Evolutionary conservation across 2,113 vertebrate genomes (phyloP), one percentile per base, ranked within the genome.

Genomic region (Lethenteron camtschaticum): DNA sequence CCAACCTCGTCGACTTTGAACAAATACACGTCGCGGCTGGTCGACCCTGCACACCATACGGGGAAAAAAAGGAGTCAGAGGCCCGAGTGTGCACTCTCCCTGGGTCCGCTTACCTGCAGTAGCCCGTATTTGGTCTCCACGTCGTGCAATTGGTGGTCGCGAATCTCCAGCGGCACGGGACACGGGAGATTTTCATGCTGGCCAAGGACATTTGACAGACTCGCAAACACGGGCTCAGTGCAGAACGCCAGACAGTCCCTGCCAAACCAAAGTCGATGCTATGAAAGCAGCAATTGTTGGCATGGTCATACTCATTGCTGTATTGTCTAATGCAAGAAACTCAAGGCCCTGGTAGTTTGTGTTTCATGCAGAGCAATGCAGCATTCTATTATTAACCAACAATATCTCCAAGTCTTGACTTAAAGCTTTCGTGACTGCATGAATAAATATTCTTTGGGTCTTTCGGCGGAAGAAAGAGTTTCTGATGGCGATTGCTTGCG

Each of bases 171-270:
- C 73, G 90, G 87, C 70, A 95, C 74, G 56, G 92, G 83, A 73
- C 83, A 86, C 71, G 92, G 94, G 59, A 96, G 80, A 75, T 95
- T 94, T 75, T 96, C 92, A 85, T 87, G 94, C 73, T 81, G 87
- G 73, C 94, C 94, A 74, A 99, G 82, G 73, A 96, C 84, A 5
- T 99, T 99, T 75, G 92, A 83, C 80, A 99, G 84, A 78, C 94
- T 99, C 71, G 94, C 89, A 78, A 86, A 96, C 70, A 99, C 85
- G 12, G 94, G 94, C 78, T 99, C 92, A 60, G 94, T 95, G 75
- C 94, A 96, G 83, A 99, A 99, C 3, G 92, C 94, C 79, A 99
- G 78, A 75, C 87, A 94, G 80, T 99, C 94, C 73, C 94, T 99
- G 74, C 57, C 76, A 69, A 41, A 41, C 41, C 41, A 41, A 41